Evolutionary conservation across 2,113 vertebrate species (phyloP), one percentile per base, ranked within the genome.

Genomic region (Prolemur simus): DNA sequence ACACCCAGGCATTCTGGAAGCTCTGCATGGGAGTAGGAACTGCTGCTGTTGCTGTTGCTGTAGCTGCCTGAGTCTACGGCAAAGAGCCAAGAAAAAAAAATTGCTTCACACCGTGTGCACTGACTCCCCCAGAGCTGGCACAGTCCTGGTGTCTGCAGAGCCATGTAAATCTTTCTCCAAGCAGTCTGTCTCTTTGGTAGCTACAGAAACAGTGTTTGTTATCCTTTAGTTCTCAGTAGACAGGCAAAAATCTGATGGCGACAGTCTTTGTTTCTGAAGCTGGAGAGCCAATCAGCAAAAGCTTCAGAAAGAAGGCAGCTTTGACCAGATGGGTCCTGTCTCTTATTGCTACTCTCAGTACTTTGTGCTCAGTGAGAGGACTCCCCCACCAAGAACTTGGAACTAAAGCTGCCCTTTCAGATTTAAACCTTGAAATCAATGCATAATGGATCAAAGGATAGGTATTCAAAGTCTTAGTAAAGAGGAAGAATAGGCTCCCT

Each of bases 151-250:
- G 37, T 91, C 89, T 84, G 42, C 83, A 84, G 95, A 93, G 89
- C 56, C 49, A 42, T 1, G 25, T 73, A 91, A 95, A 90, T 86
- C 96, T 76, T 86, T 85, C 94, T 95, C 90, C 58, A 78, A 73
- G 78, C 42, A 54, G 74, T 37, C 84, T 89, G 37, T 89, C 83
- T 92, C 80, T 89, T 88, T 37, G 27, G 74, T 81, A 97, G 96
- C 91, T 93, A 66, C 69, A 87, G 89, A 92, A 96, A 95, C 49
- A 63, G 17, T 73, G 54, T 94, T 96, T 95, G 71, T 96, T 91
- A 91, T 92, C 71, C 76, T 96, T 95, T 49, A 52, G 76, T 78
- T 96, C 95, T 82, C n/a, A 77, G 83, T 77, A 87, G 76, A 80
- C 87, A 69, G 86, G 52, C 5, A 39, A 71, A 84, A 87, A 77